Base-by-base conservation (phyloP, 2,888 invertebrate genomes). In the Mimachlamys varia region DNA sequence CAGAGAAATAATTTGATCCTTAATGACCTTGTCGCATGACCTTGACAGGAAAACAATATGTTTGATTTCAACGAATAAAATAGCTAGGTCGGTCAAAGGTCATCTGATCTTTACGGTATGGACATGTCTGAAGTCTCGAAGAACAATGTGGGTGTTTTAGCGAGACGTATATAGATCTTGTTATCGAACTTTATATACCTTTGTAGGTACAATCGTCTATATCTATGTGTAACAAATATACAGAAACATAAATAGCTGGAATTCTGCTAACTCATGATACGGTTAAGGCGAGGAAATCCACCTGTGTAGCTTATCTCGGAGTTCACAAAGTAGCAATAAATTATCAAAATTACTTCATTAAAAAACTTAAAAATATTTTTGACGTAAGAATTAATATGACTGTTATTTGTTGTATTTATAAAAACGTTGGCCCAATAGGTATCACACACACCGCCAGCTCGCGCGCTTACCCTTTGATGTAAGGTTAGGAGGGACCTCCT, bases 321-420 rank as follows among this genome's bases (percentile, higher is more conserved):
- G 76, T 76, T 76, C 76, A 76, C 15, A 22, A 13, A 7, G 76
- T 0, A 27, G 27, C 76, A 76, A 76, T 76, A 76, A 76, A 76
- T 76, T 76, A 76, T 76, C 76, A 76, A 76, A 76, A 76, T 76
- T 19, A 33, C 33, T 76, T 76, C 33, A 76, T 76, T 76, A 33
- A 76, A 76, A 33, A 76, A 76, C 33, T 17, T 10, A 1, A 33
- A 10, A 27, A 33, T 33, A 76, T 33, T 76, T 76, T 76, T 27
- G 33, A 76, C 76, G 76, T 76, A 76, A 76, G 76, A 33, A 33
- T 76, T 7, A 76, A 12, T 27, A 76, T 33, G 76, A 27, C 7
- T 62, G 62, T 27, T 76, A 76, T 76, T 76, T 19, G 12, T 27
- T 76, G 12, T 76, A 22, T 76, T 13, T 62, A 76, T 33, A 22